Conservation (phyloP, 2,113 vertebrate genomes). For the Caretta caretta region DNA sequence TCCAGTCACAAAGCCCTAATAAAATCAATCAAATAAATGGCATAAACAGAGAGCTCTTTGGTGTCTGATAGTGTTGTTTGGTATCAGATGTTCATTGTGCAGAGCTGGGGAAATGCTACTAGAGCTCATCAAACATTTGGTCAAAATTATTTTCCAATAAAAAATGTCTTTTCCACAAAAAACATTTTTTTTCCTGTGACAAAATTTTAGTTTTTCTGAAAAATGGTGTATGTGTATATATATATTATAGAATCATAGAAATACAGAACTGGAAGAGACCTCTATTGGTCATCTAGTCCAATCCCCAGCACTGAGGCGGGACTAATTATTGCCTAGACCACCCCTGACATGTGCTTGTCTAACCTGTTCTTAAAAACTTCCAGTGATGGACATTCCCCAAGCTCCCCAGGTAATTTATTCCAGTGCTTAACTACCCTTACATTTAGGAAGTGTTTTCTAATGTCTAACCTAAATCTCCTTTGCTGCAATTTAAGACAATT, state of each 20-base stretch:
- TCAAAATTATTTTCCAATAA: not conserved
- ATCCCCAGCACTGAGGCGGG: not conserved
- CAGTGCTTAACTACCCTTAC: too few species aligned
- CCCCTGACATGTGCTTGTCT: too few species aligned
- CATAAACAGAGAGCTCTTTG: not conserved
- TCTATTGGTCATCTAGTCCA: not conserved
- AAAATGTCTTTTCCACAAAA: not conserved
- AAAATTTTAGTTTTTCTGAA: not conserved
- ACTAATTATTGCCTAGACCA: not conserved
- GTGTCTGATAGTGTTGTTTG: not conserved
- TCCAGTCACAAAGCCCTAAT: not conserved
- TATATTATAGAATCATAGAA: not conserved
- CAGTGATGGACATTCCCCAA: too few species aligned
- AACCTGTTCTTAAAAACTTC: too few species aligned
- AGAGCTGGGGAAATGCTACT: not conserved
- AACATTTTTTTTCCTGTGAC: not conserved
- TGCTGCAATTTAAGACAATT: too few species aligned
- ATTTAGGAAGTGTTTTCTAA: too few species aligned
- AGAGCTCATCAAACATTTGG: fast-evolving
- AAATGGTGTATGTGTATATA: not conserved
- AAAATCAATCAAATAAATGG: not conserved
- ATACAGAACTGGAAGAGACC: not conserved
- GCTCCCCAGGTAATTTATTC: too few species aligned
- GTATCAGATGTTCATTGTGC: not conserved
- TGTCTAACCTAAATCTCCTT: too few species aligned